These are phyloP conservation scores for Anarrhichthys ocellatus DNA, from an alignment of 2,113 vertebrate genomes.

Conservation along the genomic window DNA sequence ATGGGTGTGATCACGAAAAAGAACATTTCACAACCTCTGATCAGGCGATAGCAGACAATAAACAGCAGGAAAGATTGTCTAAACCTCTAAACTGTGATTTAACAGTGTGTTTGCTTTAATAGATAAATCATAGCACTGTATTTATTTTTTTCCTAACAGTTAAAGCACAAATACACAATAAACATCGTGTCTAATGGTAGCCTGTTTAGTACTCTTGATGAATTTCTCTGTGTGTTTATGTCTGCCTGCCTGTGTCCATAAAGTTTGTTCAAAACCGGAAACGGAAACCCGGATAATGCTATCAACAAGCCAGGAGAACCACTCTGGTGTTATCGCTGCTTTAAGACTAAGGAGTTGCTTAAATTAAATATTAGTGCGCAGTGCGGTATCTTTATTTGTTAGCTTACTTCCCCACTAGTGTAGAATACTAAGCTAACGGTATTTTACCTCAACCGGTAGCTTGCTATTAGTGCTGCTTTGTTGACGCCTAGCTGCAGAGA, in stretches of 20 bases:
- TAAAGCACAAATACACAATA: not conserved
- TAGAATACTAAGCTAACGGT: not conserved
- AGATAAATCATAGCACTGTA: not conserved
- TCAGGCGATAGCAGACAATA: not conserved
- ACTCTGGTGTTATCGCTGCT: not conserved
- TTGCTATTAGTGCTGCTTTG: slow-evolving; percentile 1
- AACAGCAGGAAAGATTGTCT: not conserved
- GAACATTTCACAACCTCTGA: slow-evolving; percentile 11
- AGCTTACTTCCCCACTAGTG: not conserved
- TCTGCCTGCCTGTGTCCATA: slow-evolving; percentile 29
- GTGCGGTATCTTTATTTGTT: not conserved
- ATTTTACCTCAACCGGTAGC: slow-evolving; percentile 20
- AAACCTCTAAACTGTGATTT: not conserved
- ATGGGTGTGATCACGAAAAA: slow-evolving; percentile 2
- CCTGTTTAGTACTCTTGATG: not conserved
- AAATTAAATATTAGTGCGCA: not conserved
- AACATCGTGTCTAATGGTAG: not conserved
- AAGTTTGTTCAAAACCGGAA: slow-evolving; percentile 70
- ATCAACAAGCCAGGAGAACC: not conserved
- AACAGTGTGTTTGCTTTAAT: not conserved
- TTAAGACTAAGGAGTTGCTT: fast-evolving
- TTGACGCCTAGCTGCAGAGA: slow-evolving; percentile 45
- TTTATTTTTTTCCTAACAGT: not conserved
- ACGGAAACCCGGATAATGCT: slow-evolving; percentile 41
- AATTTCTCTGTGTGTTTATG: not conserved